Conservation (phyloP, 2,888 invertebrate genomes). For the Chelonus formosanus region DNA sequence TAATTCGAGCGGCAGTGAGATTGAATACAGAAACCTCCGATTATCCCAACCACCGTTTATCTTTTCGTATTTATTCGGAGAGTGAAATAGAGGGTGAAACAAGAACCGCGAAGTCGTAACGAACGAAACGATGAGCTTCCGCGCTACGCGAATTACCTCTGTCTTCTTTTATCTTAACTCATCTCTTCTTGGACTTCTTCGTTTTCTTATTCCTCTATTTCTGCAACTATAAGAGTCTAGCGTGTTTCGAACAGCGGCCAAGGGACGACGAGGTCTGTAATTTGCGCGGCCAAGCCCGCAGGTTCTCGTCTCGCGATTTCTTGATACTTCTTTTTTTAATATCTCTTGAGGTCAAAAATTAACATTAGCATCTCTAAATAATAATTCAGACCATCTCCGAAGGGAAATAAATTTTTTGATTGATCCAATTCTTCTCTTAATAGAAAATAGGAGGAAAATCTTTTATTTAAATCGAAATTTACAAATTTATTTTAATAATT, state of each 20-base stretch:
- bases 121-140: constrained; percentile 43
- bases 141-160: constrained; percentile 43
- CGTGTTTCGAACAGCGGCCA: constrained; percentile 35
- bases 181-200: too few relatives aligned
- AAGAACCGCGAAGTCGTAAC: constrained; percentile 25
- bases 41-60: not conserved
- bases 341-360: not conserved
- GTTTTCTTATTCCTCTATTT: not conserved
- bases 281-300: constrained; percentile 58
- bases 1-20: not conserved
- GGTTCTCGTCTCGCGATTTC: constrained; percentile 41
- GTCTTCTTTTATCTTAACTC: constrained; percentile 6
- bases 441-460: too few relatives aligned
- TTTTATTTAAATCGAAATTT: too few relatives aligned
- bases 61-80: not conserved
- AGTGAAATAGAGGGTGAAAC: constrained; percentile 1
- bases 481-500: too few relatives aligned
- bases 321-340: not conserved
- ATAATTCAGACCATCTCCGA: too few relatives aligned
- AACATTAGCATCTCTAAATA: too few relatives aligned
- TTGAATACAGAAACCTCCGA: not conserved
- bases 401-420: too few relatives aligned
- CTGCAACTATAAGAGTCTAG: constrained; percentile 21
- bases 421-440: too few relatives aligned
- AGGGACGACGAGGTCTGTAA: constrained; percentile 52